Evolutionary conservation across 2,113 vertebrate genomes (phyloP).

Genomic region (Mungos mungo): DNA sequence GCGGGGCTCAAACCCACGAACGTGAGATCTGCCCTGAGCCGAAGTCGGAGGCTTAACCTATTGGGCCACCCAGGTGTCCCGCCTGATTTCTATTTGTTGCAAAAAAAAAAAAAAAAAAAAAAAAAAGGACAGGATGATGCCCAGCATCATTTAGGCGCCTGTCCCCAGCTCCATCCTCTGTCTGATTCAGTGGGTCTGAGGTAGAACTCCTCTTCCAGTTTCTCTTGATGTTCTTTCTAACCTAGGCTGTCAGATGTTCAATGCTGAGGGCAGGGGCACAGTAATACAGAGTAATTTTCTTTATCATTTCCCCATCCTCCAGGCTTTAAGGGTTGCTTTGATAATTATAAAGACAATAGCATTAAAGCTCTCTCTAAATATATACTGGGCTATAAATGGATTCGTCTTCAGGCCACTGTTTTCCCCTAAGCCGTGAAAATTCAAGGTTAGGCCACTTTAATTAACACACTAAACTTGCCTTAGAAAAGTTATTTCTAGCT

Average conservation of each 20-base stretch:
- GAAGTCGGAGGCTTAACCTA: too few species aligned
- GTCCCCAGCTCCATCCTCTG: rapidly evolving
- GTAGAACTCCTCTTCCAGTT: not conserved
- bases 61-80: too few species aligned
- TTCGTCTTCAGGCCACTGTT: conserved; percentile 30
- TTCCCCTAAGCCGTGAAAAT: conserved; percentile 72
- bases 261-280: not conserved
- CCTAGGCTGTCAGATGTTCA: not conserved
- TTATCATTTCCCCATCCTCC: not conserved
- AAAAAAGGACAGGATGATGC: not conserved
- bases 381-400: not conserved
- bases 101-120: too few species aligned
- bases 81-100: not conserved
- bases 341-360: not conserved
- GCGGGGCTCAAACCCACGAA: too few species aligned
- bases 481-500: conserved; percentile 78
- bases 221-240: not conserved
- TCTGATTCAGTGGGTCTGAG: not conserved
- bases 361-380: conserved; percentile 17
- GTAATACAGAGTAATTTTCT: not conserved
- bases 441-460: conserved; percentile 78
- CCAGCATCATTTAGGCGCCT: not conserved
- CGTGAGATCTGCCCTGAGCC: too few species aligned
- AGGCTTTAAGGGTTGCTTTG: not conserved
- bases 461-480: conserved; percentile 79